phyloP scores from a whole-genome alignment of 2,888 invertebrate species.

The Troglohyphantes excavatus region DNA sequence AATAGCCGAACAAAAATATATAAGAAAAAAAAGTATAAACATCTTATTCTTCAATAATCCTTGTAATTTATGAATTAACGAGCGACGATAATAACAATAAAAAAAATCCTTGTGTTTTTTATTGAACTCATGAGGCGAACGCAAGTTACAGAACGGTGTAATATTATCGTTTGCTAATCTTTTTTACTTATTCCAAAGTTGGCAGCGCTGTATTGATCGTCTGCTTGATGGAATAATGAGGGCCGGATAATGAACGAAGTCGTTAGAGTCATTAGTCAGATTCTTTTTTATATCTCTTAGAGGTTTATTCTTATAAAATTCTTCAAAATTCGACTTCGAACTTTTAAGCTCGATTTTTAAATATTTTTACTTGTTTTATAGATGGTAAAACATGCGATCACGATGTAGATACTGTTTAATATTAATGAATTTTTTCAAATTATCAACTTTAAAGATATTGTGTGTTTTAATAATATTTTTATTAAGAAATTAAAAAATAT shows the following conservation, averaged over 20 bases:
- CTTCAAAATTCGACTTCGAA: neutral
- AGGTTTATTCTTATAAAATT: slow-evolving; percentile 1
- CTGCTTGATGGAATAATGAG: slow-evolving; percentile 67
- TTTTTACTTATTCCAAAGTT: slow-evolving; percentile 31
- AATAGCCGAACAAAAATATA: slow-evolving; percentile 53
- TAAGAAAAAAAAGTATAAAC: slow-evolving; percentile 46
- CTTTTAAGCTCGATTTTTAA: no score
- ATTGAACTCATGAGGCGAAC: neutral
- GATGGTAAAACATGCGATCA: no score
- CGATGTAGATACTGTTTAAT: neutral
- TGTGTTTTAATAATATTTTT: no score
- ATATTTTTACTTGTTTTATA: no score
- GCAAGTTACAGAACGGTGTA: slow-evolving; percentile 37
- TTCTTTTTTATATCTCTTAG: neutral
- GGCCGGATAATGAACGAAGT: slow-evolving; percentile 57
- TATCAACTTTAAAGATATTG: no score
- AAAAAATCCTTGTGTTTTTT: slow-evolving; percentile 20
- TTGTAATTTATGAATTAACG: slow-evolving; percentile 66
- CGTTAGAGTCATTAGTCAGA: slow-evolving; percentile 55
- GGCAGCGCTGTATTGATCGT: slow-evolving; percentile 52
- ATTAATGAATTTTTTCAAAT: no score
- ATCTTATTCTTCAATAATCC: slow-evolving; percentile 68
- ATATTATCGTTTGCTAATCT: slow-evolving; percentile 31
- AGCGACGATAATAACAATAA: slow-evolving; percentile 55
- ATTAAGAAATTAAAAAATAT: no score